Evolutionary conservation across 2,113 vertebrate species (phyloP), one percentile per base, ranked within the genome.

Genomic region (Tachysurus vachellii): DNA sequence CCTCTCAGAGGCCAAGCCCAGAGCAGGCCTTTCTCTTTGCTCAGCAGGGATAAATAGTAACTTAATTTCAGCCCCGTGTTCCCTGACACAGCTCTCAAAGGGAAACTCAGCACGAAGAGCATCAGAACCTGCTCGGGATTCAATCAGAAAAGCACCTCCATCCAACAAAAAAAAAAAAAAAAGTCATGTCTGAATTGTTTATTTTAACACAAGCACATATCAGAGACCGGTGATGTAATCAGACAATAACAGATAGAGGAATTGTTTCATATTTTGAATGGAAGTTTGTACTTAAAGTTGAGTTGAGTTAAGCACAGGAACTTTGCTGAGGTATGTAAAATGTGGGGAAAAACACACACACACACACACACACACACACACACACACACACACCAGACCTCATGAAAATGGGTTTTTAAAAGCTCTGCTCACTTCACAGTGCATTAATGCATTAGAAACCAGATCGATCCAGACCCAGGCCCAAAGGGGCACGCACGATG

Each of bases 1-100:
- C 94, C 96, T 96, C 94, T 92, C 90, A 92, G 91, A 92, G 85
- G 91, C 93, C 93, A 92, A 92, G 93, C 93, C 91, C 92, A 92
- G 88, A 90, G 91, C 93, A 93, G 93, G 90, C 92, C 91, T 92
- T 96, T 95, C 94, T 95, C 94, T 95, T 93, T 93, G 92, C 92
- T 94, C 93, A 94, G 92, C 90, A 95, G 88, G 94, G 94, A 96
- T 96, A 95, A 96, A 96, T 93, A 68, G 93, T 95, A 96, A 97
- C 94, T 96, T 96, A 94, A 96, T 96, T 95, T 96, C 91, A 95
- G 94, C 92, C 93, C 70, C 47, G 89, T 87, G 93, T 94, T 96
- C 81, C 95, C 95, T 95, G 93, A 93, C 94, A 94, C 88, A 91
- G 89, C 92, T 95, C 95, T 93, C 94, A 92, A 93, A 93, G 91